A percentile compares a stretch with the other conserved stretches of the same genome.
Evolutionary conservation across 2,888 invertebrate species (phyloP).

Genomic region (Sturmia bella): DNA sequence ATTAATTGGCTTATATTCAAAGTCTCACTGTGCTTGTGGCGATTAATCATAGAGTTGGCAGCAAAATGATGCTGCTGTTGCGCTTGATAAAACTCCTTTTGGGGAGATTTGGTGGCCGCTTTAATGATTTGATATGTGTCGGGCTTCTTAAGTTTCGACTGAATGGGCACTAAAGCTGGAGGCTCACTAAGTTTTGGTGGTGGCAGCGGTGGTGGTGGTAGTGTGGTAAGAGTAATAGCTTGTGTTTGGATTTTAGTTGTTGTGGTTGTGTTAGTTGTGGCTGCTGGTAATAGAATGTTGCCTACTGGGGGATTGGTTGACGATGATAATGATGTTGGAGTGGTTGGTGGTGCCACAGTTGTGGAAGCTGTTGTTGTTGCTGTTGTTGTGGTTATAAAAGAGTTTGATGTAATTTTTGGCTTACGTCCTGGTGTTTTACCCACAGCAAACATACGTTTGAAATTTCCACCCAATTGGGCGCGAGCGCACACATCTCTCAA

Average conservation of each 20-base stretch:
- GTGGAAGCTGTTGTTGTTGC: constrained; percentile 16
- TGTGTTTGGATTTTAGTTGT: constrained; percentile 23
- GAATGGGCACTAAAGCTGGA: constrained; percentile 76
- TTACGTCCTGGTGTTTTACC: constrained; percentile 77
- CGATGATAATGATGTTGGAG: constrained; percentile 67
- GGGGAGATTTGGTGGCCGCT: constrained; percentile 29
- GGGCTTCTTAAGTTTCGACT: constrained; percentile 50
- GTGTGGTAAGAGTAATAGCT: constrained; percentile 28
- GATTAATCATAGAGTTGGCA: constrained; percentile 16
- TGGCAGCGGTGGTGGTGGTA: constrained; percentile 19
- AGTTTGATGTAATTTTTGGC: constrained; percentile 73
- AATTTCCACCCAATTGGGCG: constrained; percentile 79
- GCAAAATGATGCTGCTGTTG: constrained; percentile 26
- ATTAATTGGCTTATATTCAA: constrained; percentile 52
- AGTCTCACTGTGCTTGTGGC: constrained; percentile 45
- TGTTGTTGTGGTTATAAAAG: constrained; percentile 17
- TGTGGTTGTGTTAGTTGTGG: constrained; percentile 12
- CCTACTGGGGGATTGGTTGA: neutral
- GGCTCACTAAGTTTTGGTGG: constrained; percentile 72
- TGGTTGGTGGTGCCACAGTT: constrained; percentile 68
- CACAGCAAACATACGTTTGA: constrained; percentile 74
- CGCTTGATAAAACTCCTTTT: constrained; percentile 36
- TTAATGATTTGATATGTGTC: constrained; percentile 48
- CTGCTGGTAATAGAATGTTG: constrained; percentile 20
- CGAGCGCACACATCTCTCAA: constrained; percentile 84